These are phyloP conservation scores for Tor tambroides DNA, from an alignment of 2,113 vertebrate genomes.

Conservation along the genomic window DNA sequence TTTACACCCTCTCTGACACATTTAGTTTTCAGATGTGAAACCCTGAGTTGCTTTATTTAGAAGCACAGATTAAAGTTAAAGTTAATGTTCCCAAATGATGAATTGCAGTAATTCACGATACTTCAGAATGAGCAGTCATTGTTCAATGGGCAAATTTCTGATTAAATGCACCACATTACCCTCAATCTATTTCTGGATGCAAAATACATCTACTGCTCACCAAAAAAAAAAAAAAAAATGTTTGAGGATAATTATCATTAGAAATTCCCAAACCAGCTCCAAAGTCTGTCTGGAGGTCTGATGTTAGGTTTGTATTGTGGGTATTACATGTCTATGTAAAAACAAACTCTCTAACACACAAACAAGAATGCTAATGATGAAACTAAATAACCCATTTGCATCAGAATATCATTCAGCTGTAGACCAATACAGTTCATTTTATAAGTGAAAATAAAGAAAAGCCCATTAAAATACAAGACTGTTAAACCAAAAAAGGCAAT, in stretches of 20 bases:
- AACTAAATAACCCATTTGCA: neutral
- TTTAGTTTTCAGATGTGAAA: neutral
- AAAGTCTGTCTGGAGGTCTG: constrained; percentile 37
- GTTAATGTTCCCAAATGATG: neutral
- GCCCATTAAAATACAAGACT: neutral
- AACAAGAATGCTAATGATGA: neutral
- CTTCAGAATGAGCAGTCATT: neutral
- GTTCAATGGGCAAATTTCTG: neutral
- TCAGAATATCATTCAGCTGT: neutral
- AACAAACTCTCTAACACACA: constrained; percentile 28
- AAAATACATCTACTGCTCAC: neutral
- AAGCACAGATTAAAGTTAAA: neutral
- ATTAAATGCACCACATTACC: neutral
- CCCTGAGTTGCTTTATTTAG: neutral
- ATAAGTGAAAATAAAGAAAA: neutral
- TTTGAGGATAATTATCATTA: constrained; percentile 25
- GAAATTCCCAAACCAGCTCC: neutral
- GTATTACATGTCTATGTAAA: constrained; percentile 47
- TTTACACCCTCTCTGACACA: neutral
- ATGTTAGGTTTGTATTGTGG: constrained; percentile 58
- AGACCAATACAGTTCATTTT: neutral
- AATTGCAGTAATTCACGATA: neutral
- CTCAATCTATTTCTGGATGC: neutral
- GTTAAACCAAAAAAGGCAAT: neutral
- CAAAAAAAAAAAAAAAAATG: neutral